A percentile compares a stretch with the other conserved stretches of the same genome.
Evolutionary conservation across 2,113 vertebrate species (phyloP).

Genomic region (chimpanzee (Pan troglodytes)): NHGRI_mPanTro3-v2.1_pri NC_072398.2:72198501-72199000

Average conservation of each 20-base stretch:
- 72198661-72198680: neutral
- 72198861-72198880: fast-evolving
- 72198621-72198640: too few species aligned
- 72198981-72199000: too few species aligned
- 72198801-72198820: fast-evolving
- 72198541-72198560: neutral
- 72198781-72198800: fast-evolving
- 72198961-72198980: fast-evolving
- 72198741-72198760: neutral
- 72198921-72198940: neutral
- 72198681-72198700: neutral
- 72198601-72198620: neutral
- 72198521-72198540: neutral
- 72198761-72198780: neutral
- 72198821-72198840: neutral
- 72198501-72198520: neutral
- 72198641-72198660: neutral
- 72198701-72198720: neutral
- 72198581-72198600: neutral
- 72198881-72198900: fast-evolving
- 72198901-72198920: fast-evolving
- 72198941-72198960: neutral
- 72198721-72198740: neutral
- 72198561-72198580: neutral
- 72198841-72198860: neutral